Percentiles rank a stretch among this genome's conserved stretches.
phyloP scores from a whole-genome alignment of 2,888 invertebrate genomes.

The Cepaea hortensis region DNA sequence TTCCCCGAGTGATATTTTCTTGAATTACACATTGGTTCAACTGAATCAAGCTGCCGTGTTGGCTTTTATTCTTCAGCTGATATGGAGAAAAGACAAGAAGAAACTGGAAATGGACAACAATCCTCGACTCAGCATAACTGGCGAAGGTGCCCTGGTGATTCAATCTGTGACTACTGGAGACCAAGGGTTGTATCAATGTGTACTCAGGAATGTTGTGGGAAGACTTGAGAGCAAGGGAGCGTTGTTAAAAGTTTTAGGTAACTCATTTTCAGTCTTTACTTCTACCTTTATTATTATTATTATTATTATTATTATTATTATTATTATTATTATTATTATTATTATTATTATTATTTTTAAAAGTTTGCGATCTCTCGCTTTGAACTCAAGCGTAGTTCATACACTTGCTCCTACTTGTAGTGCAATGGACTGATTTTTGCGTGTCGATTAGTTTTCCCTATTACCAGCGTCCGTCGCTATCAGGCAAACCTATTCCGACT shows the following conservation, averaged over 20 bases:
- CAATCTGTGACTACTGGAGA: slow-evolving; percentile 40
- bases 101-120: slow-evolving; percentile 39
- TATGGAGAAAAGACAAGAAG: slow-evolving; percentile 48
- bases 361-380: neutral
- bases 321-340: neutral
- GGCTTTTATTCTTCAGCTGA: slow-evolving; percentile 31
- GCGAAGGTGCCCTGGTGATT: slow-evolving; percentile 45
- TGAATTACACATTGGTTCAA: no score
- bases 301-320: neutral
- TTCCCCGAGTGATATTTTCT: no score
- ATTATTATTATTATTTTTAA: neutral
- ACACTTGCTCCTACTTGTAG: no score
- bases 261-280: neutral
- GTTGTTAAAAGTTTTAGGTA: slow-evolving; percentile 48
- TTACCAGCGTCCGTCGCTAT: no score
- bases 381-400: no score
- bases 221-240: slow-evolving; percentile 42
- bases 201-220: slow-evolving; percentile 46
- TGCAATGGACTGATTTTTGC: no score
- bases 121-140: slow-evolving; percentile 30
- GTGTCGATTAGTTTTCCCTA: no score
- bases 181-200: slow-evolving; percentile 49
- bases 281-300: neutral
- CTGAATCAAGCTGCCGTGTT: neutral
- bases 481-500: no score